Evolutionary conservation across 1,140 invertebrate genomes (phyloP).

Genomic region (Rhizoglyphus robini): DNA sequence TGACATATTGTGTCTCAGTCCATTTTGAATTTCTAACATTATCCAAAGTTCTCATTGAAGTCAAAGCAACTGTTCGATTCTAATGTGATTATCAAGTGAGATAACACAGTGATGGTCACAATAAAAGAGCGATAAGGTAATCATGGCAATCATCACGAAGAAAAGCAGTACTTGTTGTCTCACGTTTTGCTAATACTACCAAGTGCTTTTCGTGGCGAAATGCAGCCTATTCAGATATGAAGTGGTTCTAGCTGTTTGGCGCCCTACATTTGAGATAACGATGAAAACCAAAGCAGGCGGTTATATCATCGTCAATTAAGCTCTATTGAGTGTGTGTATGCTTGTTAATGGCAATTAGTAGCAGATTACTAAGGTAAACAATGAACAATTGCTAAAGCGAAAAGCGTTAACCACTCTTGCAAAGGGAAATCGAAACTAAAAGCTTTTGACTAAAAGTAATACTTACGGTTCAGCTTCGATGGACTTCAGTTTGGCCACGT

Average conservation of each 20-base stretch:
- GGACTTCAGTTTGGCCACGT: conserved; percentile 95
- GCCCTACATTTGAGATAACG: background rate
- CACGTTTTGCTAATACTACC: too few species aligned
- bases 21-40: too few species aligned
- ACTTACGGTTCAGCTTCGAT: conserved; percentile 99
- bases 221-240: background rate
- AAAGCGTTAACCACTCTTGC: conserved; percentile 11
- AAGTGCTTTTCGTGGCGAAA: background rate
- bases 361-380: background rate
- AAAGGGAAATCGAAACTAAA: background rate
- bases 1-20: too few species aligned
- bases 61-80: background rate
- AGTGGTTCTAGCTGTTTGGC: background rate
- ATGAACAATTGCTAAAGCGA: background rate
- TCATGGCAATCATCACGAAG: background rate
- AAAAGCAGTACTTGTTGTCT: too few species aligned
- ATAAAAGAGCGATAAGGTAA: background rate
- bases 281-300: too few species aligned
- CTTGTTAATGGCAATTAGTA: background rate
- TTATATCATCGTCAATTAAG: background rate
- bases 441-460: background rate
- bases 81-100: background rate
- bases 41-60: background rate
- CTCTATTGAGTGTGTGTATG: background rate
- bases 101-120: background rate